phyloP scores from a whole-genome alignment of 2,113 vertebrate genomes.

The Tachuris rubrigastra region DNA sequence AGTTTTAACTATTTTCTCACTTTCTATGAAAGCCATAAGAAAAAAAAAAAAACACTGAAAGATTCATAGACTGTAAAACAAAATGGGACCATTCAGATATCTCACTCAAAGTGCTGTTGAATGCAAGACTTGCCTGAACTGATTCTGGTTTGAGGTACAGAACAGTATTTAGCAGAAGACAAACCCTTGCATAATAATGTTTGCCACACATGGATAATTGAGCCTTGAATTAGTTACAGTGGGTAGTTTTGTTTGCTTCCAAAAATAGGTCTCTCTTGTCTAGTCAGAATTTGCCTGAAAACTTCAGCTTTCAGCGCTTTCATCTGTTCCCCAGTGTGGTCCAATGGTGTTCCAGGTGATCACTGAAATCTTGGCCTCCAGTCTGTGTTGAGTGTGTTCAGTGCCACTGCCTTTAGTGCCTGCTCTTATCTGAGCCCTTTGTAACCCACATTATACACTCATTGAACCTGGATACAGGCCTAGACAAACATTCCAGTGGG shows the following conservation, averaged over 20 bases:
- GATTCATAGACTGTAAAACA: neutral
- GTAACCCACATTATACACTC: neutral
- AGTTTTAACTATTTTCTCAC: neutral
- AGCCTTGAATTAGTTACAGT: conserved; percentile 3
- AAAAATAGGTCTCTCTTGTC: neutral
- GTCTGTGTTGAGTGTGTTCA: neutral
- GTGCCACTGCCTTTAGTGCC: neutral
- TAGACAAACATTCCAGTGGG: accelerated
- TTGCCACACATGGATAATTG: neutral
- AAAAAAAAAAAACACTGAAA: neutral
- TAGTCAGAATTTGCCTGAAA: neutral
- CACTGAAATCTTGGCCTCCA: neutral
- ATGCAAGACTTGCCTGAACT: neutral
- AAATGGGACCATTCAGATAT: neutral
- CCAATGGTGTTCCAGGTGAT: neutral
- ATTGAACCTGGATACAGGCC: neutral
- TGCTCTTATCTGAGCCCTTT: neutral
- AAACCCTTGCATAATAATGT: neutral
- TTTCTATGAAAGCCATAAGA: neutral
- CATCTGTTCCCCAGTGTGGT: neutral
- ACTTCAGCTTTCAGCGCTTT: neutral
- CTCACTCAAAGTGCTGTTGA: neutral
- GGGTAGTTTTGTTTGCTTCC: conserved; percentile 1
- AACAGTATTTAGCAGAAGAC: neutral
- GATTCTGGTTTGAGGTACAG: neutral